Base-by-base conservation (phyloP, 2,113 vertebrate species). In the Paratilapia polleni region DNA sequence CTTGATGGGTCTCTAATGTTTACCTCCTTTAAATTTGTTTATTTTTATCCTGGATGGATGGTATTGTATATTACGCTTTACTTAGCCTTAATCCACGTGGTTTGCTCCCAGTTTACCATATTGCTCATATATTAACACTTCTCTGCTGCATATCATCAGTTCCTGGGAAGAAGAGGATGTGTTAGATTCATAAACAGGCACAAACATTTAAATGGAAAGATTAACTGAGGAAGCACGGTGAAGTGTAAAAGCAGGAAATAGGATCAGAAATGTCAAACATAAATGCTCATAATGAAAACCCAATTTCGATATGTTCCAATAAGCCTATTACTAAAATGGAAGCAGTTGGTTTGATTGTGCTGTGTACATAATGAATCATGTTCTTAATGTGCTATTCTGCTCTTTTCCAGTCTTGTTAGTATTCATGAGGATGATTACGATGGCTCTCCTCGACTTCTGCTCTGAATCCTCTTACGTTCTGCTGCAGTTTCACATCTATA, bases 191-290 rank as follows among this genome's bases (percentile, higher is more conserved):
- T 58, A 61, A 84, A 86, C 19, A 61, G 36, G 10, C 28, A 26
- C 41, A 74, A 34, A 63, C 79, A 83, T 58, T 88, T n/a, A 66
- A 84, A 81, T 6, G 5, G 62, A 66, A 78, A 86, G 58, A 90
- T 90, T 82, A 89, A 59, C 28, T 9, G 57, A 49, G 24, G 62
- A 80, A 52, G 82, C 20, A 77, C 3, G 14, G 41, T 24, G 8
- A 62, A 56, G 63, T 73, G 56, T 59, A 82, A 88, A 88, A 80
- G 76, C 80, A 61, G 78, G 19, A 89, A 90, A 92, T 77, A 12
- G 79, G 89, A 92, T 90, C 78, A 88, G 49, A 88, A 85, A 86
- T 87, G 83, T 88, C 79, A 77, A 70, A 85, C 81, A 79, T 56
- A 83, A 77, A 70, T 41, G 41, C 59, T 77, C 57, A 64, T 87